A percentile compares a stretch with the other conserved stretches of the same genome.
Conservation (phyloP, 1,140 invertebrate species). For the Schmidtea mediterranea region DNA sequence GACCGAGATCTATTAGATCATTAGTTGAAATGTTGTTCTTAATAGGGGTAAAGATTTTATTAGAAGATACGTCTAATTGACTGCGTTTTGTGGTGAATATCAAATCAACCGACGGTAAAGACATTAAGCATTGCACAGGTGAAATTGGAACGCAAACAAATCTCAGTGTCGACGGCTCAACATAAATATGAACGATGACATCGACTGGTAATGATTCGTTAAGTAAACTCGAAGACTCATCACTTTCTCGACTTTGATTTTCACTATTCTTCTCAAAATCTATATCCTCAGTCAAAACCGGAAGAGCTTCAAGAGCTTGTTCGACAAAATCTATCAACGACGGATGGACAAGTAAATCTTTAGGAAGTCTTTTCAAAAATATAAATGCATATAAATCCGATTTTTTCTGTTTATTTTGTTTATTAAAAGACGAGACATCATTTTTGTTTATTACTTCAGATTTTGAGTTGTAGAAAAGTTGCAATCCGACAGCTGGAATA, state of each 20-base stretch:
- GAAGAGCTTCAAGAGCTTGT: conserved; percentile 29
- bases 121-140: conserved; percentile 74
- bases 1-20: no score
- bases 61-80: no score
- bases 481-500: no score
- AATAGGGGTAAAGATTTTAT: no score
- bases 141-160: conserved; percentile 69
- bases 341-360: conserved; percentile 27
- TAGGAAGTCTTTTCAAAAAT: conserved; percentile 6
- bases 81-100: conserved; percentile 29
- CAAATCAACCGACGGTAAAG: conserved; percentile 62
- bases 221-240: no score
- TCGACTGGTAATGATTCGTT: conserved; percentile 80
- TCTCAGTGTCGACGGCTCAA: conserved; percentile 73
- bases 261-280: no score
- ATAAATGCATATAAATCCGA: background rate
- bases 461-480: conserved; percentile 39
- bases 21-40: no score
- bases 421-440: background rate
- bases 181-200: conserved; percentile 88
- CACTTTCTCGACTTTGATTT: no score
- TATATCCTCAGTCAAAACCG: conserved; percentile 4
- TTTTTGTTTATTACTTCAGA: conserved; percentile 7
- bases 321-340: conserved; percentile 26
- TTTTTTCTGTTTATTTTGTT: background rate